Evolutionary conservation across 37 sponge, comb jelly and placozoan genomes (phyloP), one percentile per base, ranked within the genome.

Genomic region (Spongilla lacustris): DNA sequence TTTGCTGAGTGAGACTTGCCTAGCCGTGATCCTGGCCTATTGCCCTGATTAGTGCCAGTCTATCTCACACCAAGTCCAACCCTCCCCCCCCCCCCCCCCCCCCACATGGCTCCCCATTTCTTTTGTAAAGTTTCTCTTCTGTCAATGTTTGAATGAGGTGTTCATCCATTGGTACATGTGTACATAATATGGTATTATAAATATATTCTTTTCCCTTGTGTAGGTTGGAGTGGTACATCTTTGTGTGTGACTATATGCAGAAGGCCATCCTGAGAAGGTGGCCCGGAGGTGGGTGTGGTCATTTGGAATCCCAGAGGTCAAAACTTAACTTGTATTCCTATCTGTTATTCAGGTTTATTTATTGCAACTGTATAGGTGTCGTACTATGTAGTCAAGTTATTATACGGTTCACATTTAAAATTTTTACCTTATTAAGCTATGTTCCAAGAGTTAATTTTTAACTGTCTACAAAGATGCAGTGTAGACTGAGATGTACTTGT

Each of bases 191-290:
- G n/a, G n/a, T n/a, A n/a, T n/a, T n/a, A n/a, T n/a, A n/a, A n/a
- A n/a, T n/a, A n/a, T n/a, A 46, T 46, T 46, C 41, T 6, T 6
- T 6, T 6, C 41, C 41, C 41, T 6, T 58, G 58, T 58, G 25
- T 46, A 91, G 95, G 66, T 28, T 77, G 14, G 92, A 90, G 68
- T 97, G 97, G 97, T 92, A 85, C 0, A 98, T 98, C 74, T 98
- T 94, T 75, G 49, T 92, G 37, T 98, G 92, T 83, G 98, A 98
- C 80, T 95, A 98, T 73, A 4, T 87, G 8, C 86, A 97, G 36
- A 95, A 95, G 75, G 86, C 36, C 19, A 66, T 98, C 31, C 79
- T 98, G 10, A 66, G 98, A 46, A 87, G 66, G 73, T 84, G 74
- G 68, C 98, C 98, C 41, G 95, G 95, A 87, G 94, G 98, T 95